These are phyloP conservation scores for Aphrophora alni DNA, from an alignment of 2,888 invertebrate genomes.

Conservation along the genomic window DNA sequence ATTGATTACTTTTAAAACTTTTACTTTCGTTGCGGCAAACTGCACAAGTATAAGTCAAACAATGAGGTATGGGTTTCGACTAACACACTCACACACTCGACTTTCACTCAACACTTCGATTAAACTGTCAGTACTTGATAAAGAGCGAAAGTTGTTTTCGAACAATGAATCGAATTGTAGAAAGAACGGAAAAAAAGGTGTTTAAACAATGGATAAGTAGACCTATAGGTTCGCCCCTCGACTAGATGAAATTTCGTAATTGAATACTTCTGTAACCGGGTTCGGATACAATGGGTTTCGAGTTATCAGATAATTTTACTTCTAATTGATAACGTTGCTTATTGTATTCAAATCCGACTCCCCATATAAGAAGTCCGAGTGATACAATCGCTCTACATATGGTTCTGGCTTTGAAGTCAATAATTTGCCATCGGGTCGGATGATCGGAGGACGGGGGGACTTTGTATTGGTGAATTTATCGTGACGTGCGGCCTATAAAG, in stretches of 20 bases:
- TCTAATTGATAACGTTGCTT: neutral
- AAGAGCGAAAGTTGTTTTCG: neutral
- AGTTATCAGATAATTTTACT: neutral
- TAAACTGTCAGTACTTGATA: neutral
- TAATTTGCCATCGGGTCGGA: neutral
- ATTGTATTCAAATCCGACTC: neutral
- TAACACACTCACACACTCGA: neutral
- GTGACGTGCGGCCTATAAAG: neutral
- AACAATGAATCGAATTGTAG: neutral
- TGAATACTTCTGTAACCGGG: neutral
- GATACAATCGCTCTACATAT: neutral
- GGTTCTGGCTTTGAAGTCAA: neutral
- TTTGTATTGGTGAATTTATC: neutral
- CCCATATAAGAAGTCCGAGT: neutral
- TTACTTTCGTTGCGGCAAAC: neutral
- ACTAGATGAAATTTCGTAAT: slow-evolving; percentile 2
- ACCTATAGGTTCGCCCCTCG: neutral
- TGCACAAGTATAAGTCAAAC: neutral
- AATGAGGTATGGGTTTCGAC: neutral
- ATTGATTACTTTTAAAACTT: neutral
- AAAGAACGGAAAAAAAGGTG: neutral
- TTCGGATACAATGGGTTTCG: neutral
- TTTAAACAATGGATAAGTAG: neutral
- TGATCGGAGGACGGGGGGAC: neutral
- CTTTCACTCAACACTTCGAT: neutral